Evolutionary conservation across 2,113 vertebrate species (phyloP), one percentile per base, ranked within the genome.

Genomic region (Xenopus laevis): DNA sequence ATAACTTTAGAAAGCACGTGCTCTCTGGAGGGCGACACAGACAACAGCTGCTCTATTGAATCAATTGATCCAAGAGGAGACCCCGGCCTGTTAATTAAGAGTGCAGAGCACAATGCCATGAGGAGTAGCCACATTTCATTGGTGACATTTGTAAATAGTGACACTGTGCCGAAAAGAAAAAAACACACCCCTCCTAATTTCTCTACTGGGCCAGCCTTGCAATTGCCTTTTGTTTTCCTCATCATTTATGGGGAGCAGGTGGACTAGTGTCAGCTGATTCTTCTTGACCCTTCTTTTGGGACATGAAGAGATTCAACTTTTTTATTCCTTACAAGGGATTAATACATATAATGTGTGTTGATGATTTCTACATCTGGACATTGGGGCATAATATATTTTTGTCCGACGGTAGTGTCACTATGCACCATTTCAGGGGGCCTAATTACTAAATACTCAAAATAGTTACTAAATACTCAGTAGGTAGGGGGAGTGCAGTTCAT

Each of bases 151-250:
- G 81, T 79, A 82, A 83, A 84, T 76, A 83, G 84, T 85, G 80
- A 65, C 72, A 70, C 79, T 86, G 77, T 80, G 58, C 71, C 79
- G 17, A 66, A 21, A 33, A 55, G 75, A 87, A 85, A 82, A 84
- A 86, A 81, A 67, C 82, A 86, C 84, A 83, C 84, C 87, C 84
- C 83, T 73, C 71, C 71, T 80, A 78, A 85, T 86, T 85, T 82
- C 81, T 84, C 83, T 81, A 85, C 71, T 79, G 86, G 79, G 76
- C 74, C 81, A 80, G 68, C 0, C 0, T 79, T 30, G 46, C 61
- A 58, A 44, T 86, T 77, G 62, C 53, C 78, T 78, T 85, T 86
- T 86, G 68, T 81, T 81, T 62, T 55, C 71, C 79, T 20, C 79
- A 78, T 82, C 17, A 3, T 77, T 69, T 78, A 78, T 78, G 63